Evolutionary conservation across 2,888 invertebrate genomes (phyloP), one percentile per base, ranked within the genome.

Genomic region (Ophion ellenae): DNA sequence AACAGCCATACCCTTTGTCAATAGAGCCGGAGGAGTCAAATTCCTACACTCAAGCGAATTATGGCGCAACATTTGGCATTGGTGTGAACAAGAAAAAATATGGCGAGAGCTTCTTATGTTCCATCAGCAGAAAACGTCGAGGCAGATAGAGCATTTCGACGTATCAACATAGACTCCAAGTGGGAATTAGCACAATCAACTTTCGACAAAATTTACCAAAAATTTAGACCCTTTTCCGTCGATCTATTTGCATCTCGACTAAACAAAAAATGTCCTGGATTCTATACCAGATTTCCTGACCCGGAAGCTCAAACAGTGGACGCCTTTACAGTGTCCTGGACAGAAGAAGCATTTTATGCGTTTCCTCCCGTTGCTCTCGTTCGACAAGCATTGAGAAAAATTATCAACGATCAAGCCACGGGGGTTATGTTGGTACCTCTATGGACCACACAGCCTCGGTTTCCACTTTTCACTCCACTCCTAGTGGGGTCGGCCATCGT

Each of bases 381-480:
- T 28, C 76, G 87, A 36, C 89, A 84, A 87, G 74, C 85, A 0
- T 63, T 92, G 24, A 24, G 24, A 1, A 24, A 24, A 24, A 24
- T 24, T 1, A 24, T 24, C 24, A 24, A 24, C 1, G 24, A 24
- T 24, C 24, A 24, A 24, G 24, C 24, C 24, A 24, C 24, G 1
- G 24, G 90, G 6, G 90, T 91, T 70, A 74, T 92, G 36, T 89
- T 92, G 7, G 90, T 91, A 2, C 92, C 90, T 20, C 64, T 71
- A 9, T 92, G 89, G 91, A 90, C 88, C 32, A 84, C 88, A 11
- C 91, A 91, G 77, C 87, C 90, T 0, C 92, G 91, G 92, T 92
- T 85, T 70, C 92, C 92, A 1, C 9, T 91, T 6, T 91, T 90
- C 73, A 53, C 40, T 10, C 70, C 78, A 32, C 71, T 88, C 11